Base-by-base conservation (phyloP, 1,140 invertebrate species). In the Brachionus manjavacas region DNA sequence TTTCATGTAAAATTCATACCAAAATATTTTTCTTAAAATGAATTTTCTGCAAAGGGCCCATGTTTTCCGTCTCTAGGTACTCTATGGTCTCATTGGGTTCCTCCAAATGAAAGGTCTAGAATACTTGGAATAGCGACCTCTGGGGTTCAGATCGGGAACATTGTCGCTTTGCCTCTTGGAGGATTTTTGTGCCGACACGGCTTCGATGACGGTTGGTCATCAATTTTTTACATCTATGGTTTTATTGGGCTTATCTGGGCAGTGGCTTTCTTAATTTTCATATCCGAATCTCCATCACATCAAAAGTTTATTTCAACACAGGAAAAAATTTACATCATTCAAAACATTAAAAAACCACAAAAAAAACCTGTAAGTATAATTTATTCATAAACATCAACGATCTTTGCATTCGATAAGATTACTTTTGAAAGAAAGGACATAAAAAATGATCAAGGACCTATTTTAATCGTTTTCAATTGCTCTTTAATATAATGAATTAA, bases 301-400 rank as follows among this genome's bases (percentile, higher is more conserved):
- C 95, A 98, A 91, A 95, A 95, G 1, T 91, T 94, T 70, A 98
- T 98, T 85, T 92, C 92, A 0, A 89, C 91, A 0, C 92, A 93
- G 46, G 96, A 98, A 89, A 90, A 92, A 70, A 93, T 94, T 16
- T 94, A 93, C 87, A 95, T 98, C 39, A 28, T 86, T 8, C 49
- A 80, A 20, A 20, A 0, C 46, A 86, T 55, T 3, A 60, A 80
- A 3, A 64, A 43, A 23, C 28, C 23, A n/a, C 3, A 7, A 20
- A 28, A 83, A 20, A 70, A 41, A 46, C 52, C 39, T 16, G 80
- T 46, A 66, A 83, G 20, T 9, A 23, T 60, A 12, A 43, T 9
- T n/a, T 31, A 46, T 25, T 11, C 12, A n/a, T 6, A 28, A 16
- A 14, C 3, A 2, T 31, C 16, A 78, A 78, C 8, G n/a, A n/a